Evolutionary conservation across 2,888 invertebrate species (phyloP), one percentile per base, ranked within the genome.

Genomic region (Dusona sp.): DNA sequence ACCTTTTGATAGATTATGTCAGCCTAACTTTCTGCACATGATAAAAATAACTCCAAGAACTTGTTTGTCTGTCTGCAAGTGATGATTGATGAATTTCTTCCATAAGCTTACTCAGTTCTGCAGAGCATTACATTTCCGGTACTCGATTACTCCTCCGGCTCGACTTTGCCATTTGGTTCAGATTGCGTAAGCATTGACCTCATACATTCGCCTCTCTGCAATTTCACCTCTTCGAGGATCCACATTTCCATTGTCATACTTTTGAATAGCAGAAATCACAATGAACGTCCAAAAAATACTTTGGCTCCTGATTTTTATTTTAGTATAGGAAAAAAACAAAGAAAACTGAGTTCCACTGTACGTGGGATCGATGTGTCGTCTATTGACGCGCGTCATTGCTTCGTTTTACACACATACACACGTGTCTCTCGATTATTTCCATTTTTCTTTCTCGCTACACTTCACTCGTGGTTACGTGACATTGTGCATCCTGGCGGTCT

Each of bases 391-490:
- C 85, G 75, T 87, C 85, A 83, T 85, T 88, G 85, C 70, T 74
- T 87, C 72, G 67, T 70, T 73, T 74, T 29, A 33, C 4, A 45
- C 33, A 16, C 33, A 72, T 25, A 70, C 51, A 75, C 67, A 48
- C 61, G 65, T 36, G 51, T 54, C n/a, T 45, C 67, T 73, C 67
- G 67, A 67, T 84, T 74, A 57, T 79, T 79, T 79, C 36, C 67
- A 79, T 83, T 79, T 83, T 79, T 83, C 70, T 88, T 87, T 88
- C 89, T 88, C 89, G 90, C 90, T 90, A 89, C 88, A 88, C 88
- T 89, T 87, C 78, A 75, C 87, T 86, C 88, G 90, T 84, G 90
- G 91, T 90, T 90, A 90, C 88, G 90, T 88, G 91, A 91, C 90
- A 89, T 87, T 88, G 89, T 85, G 89, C 88, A 87, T 86, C 80